Evolutionary conservation across 2,113 vertebrate species (phyloP).

Genomic region (Festucalex cinctus): DNA sequence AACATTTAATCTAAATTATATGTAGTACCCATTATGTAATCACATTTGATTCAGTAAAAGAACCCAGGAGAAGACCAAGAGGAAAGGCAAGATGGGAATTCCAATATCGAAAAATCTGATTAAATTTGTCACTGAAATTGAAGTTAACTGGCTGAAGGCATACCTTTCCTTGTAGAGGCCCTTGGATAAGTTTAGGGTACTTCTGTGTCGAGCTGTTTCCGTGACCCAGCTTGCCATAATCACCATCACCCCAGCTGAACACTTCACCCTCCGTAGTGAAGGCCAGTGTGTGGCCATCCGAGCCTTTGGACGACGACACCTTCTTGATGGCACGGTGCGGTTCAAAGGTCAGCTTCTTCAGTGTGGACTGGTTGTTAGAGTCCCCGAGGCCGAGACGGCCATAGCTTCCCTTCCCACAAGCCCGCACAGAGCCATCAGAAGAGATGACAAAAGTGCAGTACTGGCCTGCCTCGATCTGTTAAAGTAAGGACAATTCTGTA

Average conservation of each 20-base stretch:
- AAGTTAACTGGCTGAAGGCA: not conserved
- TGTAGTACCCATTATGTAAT: not conserved
- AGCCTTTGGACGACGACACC: conserved; percentile 79
- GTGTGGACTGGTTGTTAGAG: conserved; percentile 79
- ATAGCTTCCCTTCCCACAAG: conserved; percentile 80
- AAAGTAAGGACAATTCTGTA: not conserved
- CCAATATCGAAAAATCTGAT: not conserved
- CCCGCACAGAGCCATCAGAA: conserved; percentile 74
- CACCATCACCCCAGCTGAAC: conserved; percentile 81
- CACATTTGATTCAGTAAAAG: not conserved
- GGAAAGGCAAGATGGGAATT: not conserved
- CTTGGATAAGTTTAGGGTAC: conserved; percentile 80
- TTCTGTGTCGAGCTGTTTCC: conserved; percentile 82
- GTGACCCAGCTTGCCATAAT: conserved; percentile 80
- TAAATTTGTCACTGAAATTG: not conserved
- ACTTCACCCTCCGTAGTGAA: conserved; percentile 79
- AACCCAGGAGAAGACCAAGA: not conserved
- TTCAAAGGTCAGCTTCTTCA: conserved; percentile 79
- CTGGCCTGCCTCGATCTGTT: conserved; percentile 79
- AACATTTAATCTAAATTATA: not conserved
- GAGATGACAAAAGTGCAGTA: conserved; percentile 81
- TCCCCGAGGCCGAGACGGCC: conserved; percentile 78
- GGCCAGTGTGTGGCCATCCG: conserved; percentile 78
- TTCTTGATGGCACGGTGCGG: conserved; percentile 76
- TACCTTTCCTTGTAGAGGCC: conserved; percentile 78